A percentile compares a stretch with the other conserved stretches of the same genome.
Evolutionary conservation across 2,797 vertebrate genomes (phyloP).

Genomic region (Pseudochaenichthys georgianus): DNA sequence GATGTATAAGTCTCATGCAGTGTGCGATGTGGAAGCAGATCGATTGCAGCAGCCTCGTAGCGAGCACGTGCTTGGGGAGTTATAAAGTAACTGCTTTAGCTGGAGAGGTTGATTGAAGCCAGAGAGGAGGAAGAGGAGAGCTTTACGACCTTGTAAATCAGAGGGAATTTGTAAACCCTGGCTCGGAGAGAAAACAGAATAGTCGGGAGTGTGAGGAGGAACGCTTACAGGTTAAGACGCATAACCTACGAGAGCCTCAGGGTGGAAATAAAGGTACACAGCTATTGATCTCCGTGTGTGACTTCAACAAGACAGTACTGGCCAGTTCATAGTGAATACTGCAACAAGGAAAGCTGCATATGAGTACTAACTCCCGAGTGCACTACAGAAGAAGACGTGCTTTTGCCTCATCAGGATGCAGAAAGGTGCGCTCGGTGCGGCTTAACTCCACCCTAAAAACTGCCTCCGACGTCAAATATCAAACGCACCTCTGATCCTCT

Average conservation of each 20-base stretch:
- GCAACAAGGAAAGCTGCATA: background rate
- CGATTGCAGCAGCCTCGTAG: slow-evolving; percentile 33
- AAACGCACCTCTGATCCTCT: slow-evolving; percentile 51
- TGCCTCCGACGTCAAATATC: slow-evolving; percentile 46
- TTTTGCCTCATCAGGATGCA: slow-evolving; percentile 61
- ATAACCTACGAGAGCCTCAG: background rate
- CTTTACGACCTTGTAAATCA: slow-evolving; percentile 81
- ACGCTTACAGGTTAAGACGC: slow-evolving; percentile 17
- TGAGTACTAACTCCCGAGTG: background rate
- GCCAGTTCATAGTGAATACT: background rate
- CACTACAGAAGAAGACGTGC: background rate
- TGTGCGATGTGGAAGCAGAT: slow-evolving; percentile 40
- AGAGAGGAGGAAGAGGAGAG: slow-evolving; percentile 41
- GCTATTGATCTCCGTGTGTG: background rate
- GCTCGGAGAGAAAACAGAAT: slow-evolving; percentile 59
- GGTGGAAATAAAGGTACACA: background rate
- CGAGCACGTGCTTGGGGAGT: slow-evolving; percentile 40
- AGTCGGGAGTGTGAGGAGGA: slow-evolving; percentile 39
- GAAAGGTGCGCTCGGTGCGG: slow-evolving; percentile 35
- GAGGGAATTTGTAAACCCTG: slow-evolving; percentile 75
- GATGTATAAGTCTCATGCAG: background rate
- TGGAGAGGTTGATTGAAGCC: slow-evolving; percentile 61
- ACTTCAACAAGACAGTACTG: background rate
- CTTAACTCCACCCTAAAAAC: slow-evolving; percentile 41
- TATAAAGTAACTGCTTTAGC: slow-evolving; percentile 65